Conservation (phyloP, 2,113 vertebrate species). For the Rhodinocichla rosea region DNA sequence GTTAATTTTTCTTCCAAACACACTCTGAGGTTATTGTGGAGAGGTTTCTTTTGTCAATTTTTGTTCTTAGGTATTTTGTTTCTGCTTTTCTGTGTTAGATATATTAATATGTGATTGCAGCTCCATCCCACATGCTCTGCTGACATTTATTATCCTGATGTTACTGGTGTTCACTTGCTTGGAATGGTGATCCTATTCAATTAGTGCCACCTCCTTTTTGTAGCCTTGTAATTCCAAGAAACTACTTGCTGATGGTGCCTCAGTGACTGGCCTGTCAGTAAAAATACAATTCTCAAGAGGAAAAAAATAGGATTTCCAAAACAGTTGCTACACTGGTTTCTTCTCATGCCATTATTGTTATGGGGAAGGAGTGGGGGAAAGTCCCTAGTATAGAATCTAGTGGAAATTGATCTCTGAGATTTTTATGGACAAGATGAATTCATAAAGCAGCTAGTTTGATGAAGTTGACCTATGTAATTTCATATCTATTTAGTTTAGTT, state of each 20-base stretch:
- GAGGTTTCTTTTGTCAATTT: not conserved
- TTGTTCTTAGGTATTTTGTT: not conserved
- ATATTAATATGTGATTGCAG: not conserved
- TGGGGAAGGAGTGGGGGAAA: not conserved
- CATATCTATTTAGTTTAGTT: not conserved
- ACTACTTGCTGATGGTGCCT: not conserved
- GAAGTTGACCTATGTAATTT: not conserved
- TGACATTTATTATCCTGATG: not conserved
- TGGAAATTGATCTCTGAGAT: not conserved
- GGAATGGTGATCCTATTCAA: not conserved
- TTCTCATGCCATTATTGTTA: not conserved
- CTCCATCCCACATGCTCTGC: fast-evolving
- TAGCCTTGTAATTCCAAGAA: not conserved
- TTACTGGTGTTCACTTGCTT: not conserved
- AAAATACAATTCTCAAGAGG: not conserved
- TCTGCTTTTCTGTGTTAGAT: not conserved
- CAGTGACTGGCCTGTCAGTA: not conserved
- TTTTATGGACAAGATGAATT: not conserved
- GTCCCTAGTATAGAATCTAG: not conserved
- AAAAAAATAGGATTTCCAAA: not conserved
- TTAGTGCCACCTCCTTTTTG: not conserved
- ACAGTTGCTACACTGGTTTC: not conserved
- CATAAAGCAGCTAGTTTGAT: not conserved
- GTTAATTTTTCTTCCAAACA: not conserved
- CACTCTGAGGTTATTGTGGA: not conserved